Evolutionary conservation across 1,140 invertebrate genomes (phyloP).

Genomic region (Antheraea mylitta): DNA sequence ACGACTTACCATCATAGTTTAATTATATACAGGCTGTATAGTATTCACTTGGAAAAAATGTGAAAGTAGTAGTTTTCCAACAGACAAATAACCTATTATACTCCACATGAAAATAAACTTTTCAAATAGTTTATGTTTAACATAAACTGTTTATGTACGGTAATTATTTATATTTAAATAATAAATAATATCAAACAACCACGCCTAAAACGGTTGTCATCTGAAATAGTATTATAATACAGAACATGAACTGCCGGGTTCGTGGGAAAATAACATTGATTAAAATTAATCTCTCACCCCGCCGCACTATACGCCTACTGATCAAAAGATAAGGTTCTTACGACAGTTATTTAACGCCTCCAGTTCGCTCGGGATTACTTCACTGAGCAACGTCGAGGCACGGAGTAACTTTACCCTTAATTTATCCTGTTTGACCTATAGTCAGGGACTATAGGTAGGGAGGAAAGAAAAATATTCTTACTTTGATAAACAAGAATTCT

Average conservation of each 20-base stretch:
- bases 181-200: neutral
- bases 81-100: too few relatives aligned
- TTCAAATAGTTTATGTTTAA: too few relatives aligned
- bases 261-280: constrained; percentile 4
- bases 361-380: constrained; percentile 9
- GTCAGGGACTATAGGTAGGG: neutral
- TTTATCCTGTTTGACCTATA: constrained; percentile 2
- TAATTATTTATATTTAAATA: neutral
- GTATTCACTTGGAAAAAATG: too few relatives aligned
- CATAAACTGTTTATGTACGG: too few relatives aligned
- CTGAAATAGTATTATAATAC: neutral
- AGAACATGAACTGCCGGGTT: neutral
- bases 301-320: neutral
- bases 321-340: constrained; percentile 13
- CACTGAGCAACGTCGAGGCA: neutral
- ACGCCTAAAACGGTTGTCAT: neutral
- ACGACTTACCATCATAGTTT: too few relatives aligned
- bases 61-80: too few relatives aligned
- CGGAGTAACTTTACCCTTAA: constrained; percentile 12
- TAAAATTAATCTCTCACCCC: neutral
- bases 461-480: constrained; percentile 3
- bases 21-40: too few relatives aligned
- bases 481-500: constrained; percentile 8
- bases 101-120: too few relatives aligned
- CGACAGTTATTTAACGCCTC: constrained; percentile 11